A percentile compares a stretch with the other conserved stretches of the same genome.
Conservation (phyloP, 2,797 vertebrate genomes). For the Furcifer pardalis region DNA sequence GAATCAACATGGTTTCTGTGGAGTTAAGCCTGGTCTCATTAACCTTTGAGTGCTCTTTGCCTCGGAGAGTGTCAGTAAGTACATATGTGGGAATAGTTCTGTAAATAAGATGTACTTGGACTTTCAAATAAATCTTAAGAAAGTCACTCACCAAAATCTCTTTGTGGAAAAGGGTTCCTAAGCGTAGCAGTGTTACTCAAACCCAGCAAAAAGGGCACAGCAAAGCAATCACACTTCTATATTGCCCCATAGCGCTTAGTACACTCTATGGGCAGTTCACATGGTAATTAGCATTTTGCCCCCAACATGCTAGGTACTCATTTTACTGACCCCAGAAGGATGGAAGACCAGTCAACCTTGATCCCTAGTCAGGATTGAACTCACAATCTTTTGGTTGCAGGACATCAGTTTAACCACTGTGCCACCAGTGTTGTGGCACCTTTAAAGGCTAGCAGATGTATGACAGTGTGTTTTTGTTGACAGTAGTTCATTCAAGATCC, state of each 20-base stretch:
- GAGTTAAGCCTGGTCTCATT: neutral
- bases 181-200: neutral
- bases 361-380: too few relatives aligned
- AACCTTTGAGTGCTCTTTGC: neutral
- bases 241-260: too few relatives aligned
- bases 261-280: too few relatives aligned
- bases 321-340: too few relatives aligned
- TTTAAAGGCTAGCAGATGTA: neutral
- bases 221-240: too few relatives aligned
- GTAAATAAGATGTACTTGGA: neutral
- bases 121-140: neutral
- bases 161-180: neutral
- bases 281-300: too few relatives aligned
- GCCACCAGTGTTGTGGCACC: too few relatives aligned
- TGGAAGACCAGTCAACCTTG: too few relatives aligned
- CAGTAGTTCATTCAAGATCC: neutral
- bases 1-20: neutral
- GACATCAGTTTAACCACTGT: too few relatives aligned
- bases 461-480: neutral
- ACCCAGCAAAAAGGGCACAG: neutral
- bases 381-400: too few relatives aligned
- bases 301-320: too few relatives aligned
- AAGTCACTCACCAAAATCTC: neutral
- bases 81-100: neutral
- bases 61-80: neutral